Base-by-base conservation (phyloP, 1,140 invertebrate species). In the Drosophila sproati region DNA sequence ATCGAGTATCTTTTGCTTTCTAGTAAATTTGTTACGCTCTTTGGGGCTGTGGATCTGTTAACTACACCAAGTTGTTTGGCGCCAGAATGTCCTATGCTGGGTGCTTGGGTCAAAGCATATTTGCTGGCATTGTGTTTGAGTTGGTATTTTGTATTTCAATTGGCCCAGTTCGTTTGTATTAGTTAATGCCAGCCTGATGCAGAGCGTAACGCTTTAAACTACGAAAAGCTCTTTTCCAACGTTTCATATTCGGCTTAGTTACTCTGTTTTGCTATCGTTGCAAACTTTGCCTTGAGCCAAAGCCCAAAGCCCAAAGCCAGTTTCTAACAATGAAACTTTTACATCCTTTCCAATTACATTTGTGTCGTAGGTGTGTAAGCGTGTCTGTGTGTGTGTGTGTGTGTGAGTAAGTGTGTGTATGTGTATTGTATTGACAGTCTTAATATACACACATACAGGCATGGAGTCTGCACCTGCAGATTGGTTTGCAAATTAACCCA, bases 311-410 rank as follows among this genome's bases (percentile, higher is more conserved):
- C 10, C 50, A 62, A 68, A 68, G 69, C 62, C 59, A 76, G 68
- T 76, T 62, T 76, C 82, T 82, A 86, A 82, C 83, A 86, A 87
- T 88, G 83, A 77, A 88, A 83, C 64, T 87, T 78, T 77, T 87
- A 67, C 62, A 73, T 73, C 77, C 54, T 77, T 79, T 76, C 69
- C 83, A 88, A 88, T 88, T 77, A 72, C 51, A 47, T 20, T 34
- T 55, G 20, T 48, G 50, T 20, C 7, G 29, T 80, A 62, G 56
- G 62, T 71, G 64, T 80, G 62, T 63, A 20, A 1, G 41, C 50
- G 20, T 48, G 50, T 20, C 7, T 54, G 48, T 54, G 48, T 48
- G 29, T 80, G 66, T 57, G 62, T 71, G 64, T 80, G 57, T 63
- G 59, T 32, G 39, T 43, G 39, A n/a, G 28, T 35, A 37, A 45